Percentiles rank a stretch among this genome's conserved stretches.
These are phyloP conservation scores for Nemotelus nigrinus DNA, from an alignment of 2,888 invertebrate genomes.

Conservation along the genomic window DNA sequence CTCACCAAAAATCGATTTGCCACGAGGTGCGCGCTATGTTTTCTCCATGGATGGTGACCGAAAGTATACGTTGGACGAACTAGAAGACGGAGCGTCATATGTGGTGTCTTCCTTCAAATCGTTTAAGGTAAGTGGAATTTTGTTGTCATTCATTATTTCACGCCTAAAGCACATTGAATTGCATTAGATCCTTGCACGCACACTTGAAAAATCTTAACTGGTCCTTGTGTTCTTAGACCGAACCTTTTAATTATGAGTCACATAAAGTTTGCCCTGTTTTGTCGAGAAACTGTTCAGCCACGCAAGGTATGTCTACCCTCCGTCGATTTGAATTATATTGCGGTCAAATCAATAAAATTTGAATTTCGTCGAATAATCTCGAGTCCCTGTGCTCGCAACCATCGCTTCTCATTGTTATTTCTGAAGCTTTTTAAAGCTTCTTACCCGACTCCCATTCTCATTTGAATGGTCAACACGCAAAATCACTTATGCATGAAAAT, in stretches of 20 bases:
- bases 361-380: conserved; percentile 34
- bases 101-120: conserved; percentile 92
- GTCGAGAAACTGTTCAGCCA: neutral
- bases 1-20: conserved; percentile 86
- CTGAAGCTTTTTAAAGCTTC: neutral
- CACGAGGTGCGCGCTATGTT: conserved; percentile 88
- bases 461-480: conserved; percentile 47
- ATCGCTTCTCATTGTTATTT: neutral
- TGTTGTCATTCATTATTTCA: neutral
- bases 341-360: conserved; percentile 43
- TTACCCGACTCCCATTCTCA: conserved; percentile 17
- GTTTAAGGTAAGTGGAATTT: conserved; percentile 77
- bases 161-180: neutral
- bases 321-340: conserved; percentile 36
- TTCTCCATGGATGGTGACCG: conserved; percentile 92
- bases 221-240: neutral
- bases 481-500: conserved; percentile 47
- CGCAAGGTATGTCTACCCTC: neutral
- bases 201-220: neutral
- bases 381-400: neutral
- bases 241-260: conserved; percentile 20
- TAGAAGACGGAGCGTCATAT: conserved; percentile 91
- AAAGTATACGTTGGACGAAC: conserved; percentile 83
- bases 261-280: conserved; percentile 16
- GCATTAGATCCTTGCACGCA: neutral